Evolutionary conservation across 2,113 vertebrate genomes (phyloP).

Genomic region (Hiodon tergisus): DNA sequence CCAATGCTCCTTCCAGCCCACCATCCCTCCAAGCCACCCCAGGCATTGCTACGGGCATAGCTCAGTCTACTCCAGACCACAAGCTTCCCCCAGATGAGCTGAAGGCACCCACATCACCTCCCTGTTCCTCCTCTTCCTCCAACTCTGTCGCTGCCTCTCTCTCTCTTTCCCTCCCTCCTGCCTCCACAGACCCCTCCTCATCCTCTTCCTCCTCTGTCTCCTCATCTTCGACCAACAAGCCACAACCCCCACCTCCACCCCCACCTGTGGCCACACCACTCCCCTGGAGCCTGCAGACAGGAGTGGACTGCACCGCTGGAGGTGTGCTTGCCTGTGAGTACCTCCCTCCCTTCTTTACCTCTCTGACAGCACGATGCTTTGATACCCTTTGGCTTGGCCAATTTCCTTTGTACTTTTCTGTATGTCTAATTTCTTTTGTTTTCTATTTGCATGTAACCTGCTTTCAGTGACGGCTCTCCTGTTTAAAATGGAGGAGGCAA

Average conservation of each 20-base stretch:
- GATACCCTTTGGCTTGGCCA: neutral
- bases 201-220: constrained; percentile 58
- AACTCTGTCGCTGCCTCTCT: constrained; percentile 42
- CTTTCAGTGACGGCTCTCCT: constrained; percentile 78
- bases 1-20: constrained; percentile 46
- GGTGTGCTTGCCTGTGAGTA: constrained; percentile 83
- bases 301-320: constrained; percentile 83
- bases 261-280: constrained; percentile 56
- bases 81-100: constrained; percentile 52
- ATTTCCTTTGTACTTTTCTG: neutral
- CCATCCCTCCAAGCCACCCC: constrained; percentile 39
- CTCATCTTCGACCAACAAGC: constrained; percentile 60
- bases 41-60: constrained; percentile 30
- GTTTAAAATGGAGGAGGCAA: constrained; percentile 92
- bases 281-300: constrained; percentile 82
- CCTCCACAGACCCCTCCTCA: constrained; percentile 56
- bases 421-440: neutral
- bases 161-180: constrained; percentile 45
- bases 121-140: constrained; percentile 50
- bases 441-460: neutral
- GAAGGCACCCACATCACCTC: constrained; percentile 55
- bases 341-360: neutral
- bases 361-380: neutral
- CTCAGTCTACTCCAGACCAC: constrained; percentile 37
- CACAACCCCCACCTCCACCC: constrained; percentile 57